phyloP scores from a whole-genome alignment of 2,888 invertebrate genomes.

The Drosophila helvetica region DNA sequence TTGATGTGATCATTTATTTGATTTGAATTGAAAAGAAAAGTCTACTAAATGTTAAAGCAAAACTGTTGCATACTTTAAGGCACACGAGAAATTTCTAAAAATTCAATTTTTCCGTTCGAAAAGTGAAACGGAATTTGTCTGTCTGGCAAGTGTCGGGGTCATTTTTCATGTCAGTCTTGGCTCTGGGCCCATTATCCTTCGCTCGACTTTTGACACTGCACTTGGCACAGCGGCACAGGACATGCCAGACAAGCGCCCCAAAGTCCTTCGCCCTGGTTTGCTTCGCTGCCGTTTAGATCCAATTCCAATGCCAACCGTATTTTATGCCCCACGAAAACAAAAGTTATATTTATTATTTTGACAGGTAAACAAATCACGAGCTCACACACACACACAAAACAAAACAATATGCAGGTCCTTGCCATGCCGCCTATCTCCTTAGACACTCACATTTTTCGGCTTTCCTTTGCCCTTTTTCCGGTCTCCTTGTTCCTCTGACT shows the following conservation, averaged over 20 bases:
- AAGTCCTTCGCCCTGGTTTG: conserved; percentile 34
- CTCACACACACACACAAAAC: conserved; percentile 31
- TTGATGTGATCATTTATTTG: background rate
- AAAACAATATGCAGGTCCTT: conserved; percentile 20
- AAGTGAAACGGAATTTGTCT: conserved; percentile 1
- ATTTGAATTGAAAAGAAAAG: background rate
- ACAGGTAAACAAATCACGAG: conserved; percentile 78
- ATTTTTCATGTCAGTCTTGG: conserved; percentile 51
- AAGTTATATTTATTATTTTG: conserved; percentile 80
- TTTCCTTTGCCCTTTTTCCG: conserved; percentile 19
- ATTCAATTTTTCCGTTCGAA: conserved; percentile 33
- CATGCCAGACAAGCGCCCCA: conserved; percentile 29
- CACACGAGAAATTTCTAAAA: conserved; percentile 16
- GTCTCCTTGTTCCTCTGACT: conserved; percentile 14
- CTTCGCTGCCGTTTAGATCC: conserved; percentile 16
- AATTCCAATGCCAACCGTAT: conserved; percentile 69
- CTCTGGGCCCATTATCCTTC: conserved; percentile 41
- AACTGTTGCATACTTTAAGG: conserved; percentile 42
- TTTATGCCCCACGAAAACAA: conserved; percentile 77
- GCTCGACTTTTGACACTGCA: conserved; percentile 68
- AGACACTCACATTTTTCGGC: conserved; percentile 64
- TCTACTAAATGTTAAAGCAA: background rate
- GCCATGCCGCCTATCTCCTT: background rate
- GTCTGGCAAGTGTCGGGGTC: background rate
- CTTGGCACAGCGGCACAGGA: conserved; percentile 46